phyloP scores from a whole-genome alignment of 2,888 invertebrate genomes.

The Polyommatus iphigenia region DNA sequence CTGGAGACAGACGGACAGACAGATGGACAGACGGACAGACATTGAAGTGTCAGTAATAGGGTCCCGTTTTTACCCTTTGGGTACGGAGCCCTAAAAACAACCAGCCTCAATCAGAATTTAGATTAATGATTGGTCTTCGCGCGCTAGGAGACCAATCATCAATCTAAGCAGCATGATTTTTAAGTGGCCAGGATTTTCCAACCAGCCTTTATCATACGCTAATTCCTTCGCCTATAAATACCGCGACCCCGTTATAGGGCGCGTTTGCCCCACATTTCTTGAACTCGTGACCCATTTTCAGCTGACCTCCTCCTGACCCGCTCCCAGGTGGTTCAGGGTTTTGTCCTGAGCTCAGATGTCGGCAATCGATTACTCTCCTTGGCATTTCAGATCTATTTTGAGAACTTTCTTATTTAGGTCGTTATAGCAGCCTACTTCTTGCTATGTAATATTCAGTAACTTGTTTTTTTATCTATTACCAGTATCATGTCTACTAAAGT shows the following conservation, averaged over 20 bases:
- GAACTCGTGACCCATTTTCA: conserved; percentile 27
- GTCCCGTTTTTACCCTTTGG: too few relatives aligned
- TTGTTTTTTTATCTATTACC: background rate
- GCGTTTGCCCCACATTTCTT: conserved; percentile 27
- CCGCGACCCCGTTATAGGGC: conserved; percentile 19
- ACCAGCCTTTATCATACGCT: background rate
- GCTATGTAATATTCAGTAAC: background rate
- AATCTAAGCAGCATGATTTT: background rate
- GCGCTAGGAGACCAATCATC: background rate
- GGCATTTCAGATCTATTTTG: conserved; percentile 18
- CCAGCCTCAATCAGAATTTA: too few relatives aligned
- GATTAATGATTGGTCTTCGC: too few relatives aligned
- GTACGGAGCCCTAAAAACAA: too few relatives aligned
- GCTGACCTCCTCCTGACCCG: conserved; percentile 27
- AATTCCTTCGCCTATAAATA: background rate
- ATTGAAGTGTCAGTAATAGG: too few relatives aligned
- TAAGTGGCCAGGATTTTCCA: background rate
- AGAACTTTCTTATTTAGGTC: conserved; percentile 14
- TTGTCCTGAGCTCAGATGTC: conserved; percentile 16
- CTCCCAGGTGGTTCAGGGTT: conserved; percentile 20
- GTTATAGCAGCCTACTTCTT: background rate
- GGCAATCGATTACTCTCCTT: conserved; percentile 13
- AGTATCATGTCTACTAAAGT: background rate
- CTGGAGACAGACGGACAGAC: too few relatives aligned
- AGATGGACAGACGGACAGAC: too few relatives aligned